These are phyloP conservation scores for Microhierax caerulescens DNA, from an alignment of 2,797 vertebrate genomes.

Conservation along the genomic window DNA sequence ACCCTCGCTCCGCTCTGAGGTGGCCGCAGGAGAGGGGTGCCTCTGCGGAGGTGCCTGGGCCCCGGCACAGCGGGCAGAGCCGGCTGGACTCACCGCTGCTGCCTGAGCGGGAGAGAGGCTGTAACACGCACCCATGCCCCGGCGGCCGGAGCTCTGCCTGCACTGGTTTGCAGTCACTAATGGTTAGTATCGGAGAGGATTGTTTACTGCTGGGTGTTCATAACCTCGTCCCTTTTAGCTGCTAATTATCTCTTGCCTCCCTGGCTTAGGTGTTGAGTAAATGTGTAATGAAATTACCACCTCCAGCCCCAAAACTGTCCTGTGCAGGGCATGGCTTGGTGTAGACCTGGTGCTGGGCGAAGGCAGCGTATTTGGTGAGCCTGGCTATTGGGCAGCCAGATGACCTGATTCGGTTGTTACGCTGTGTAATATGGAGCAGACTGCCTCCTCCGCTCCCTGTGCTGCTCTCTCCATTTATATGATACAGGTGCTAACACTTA, in stretches of 20 bases:
- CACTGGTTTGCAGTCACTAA: not conserved
- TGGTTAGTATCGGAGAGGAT: not conserved
- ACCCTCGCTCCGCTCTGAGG: accelerated
- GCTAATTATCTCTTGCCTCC: not conserved
- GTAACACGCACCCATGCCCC: not conserved
- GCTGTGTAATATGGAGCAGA: conserved; percentile 8
- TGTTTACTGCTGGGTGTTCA: not conserved
- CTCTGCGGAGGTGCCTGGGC: not conserved
- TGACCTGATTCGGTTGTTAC: conserved; percentile 40
- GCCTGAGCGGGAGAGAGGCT: not conserved
- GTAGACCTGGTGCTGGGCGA: not conserved
- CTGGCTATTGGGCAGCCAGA: not conserved
- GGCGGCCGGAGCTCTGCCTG: not conserved
- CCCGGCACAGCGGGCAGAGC: not conserved
- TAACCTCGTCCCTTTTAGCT: not conserved
- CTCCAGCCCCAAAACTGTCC: not conserved
- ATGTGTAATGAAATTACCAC: not conserved
- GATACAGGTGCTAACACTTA: not conserved
- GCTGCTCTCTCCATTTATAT: not conserved
- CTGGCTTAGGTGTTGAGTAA: not conserved
- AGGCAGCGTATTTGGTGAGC: not conserved
- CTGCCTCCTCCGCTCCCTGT: not conserved
- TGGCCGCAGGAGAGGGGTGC: accelerated
- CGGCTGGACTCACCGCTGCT: accelerated
- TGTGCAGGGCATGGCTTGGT: not conserved